Conservation (phyloP, 2,797 vertebrate genomes). For the Rhabdomys pumilio region DNA sequence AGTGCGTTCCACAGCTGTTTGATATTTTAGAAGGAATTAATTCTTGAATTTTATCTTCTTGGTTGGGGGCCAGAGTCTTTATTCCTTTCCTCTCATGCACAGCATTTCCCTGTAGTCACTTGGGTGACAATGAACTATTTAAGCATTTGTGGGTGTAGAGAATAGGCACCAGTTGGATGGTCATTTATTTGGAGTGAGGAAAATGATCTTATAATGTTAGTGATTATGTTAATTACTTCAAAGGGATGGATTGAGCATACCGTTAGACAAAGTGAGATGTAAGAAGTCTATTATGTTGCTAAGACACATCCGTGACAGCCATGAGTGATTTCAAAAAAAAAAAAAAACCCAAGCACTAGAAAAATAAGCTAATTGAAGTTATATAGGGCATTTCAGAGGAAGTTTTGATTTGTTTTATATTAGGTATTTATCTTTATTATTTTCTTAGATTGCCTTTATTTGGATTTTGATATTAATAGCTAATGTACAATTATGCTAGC, state of each 20-base stretch:
- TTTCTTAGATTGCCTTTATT: constrained; percentile 54
- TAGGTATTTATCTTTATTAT: constrained; percentile 23
- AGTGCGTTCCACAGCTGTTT: constrained; percentile 67
- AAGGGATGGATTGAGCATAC: constrained; percentile 52
- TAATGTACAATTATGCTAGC: constrained; percentile 25
- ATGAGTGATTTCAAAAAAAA: constrained; percentile 39
- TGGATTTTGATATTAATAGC: constrained; percentile 45
- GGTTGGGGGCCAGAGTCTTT: constrained; percentile 48
- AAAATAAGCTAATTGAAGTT: constrained; percentile 63
- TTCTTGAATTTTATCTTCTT: constrained; percentile 74
- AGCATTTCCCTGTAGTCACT: constrained; percentile 72
- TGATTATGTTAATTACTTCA: constrained; percentile 83
- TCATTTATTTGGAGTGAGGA: constrained; percentile 82
- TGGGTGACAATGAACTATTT: constrained; percentile 77
- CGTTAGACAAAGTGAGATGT: constrained; percentile 62
- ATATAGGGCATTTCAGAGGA: not conserved
- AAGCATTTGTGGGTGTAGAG: constrained; percentile 72
- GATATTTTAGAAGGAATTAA: constrained; percentile 77
- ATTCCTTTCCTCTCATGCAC: constrained; percentile 71
- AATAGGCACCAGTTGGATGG: constrained; percentile 66
- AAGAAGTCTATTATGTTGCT: constrained; percentile 53
- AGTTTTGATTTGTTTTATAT: constrained; percentile 38
- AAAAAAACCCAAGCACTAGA: not conserved
- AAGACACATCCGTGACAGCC: constrained; percentile 45
- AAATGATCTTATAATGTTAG: constrained; percentile 83